Evolutionary conservation across 2,888 invertebrate species (phyloP), one percentile per base, ranked within the genome.

Genomic region (Philonicus albiceps): DNA sequence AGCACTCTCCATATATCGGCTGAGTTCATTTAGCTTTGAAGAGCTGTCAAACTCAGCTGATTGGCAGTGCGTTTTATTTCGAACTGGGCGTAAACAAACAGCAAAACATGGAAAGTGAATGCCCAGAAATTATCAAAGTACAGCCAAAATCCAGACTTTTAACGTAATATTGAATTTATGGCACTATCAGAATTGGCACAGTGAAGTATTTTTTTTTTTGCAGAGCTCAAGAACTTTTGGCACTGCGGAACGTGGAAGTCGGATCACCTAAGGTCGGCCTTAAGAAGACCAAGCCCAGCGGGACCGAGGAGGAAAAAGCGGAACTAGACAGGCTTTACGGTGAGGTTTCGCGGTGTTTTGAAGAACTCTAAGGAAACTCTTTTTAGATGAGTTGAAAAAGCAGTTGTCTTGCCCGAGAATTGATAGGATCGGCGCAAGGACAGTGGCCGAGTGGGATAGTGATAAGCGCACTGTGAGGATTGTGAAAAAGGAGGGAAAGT

Each of bases 401-500:
- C 90, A 90, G 53, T 49, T 92, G 1, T 90, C 90, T 0, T 87
- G 87, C 22, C 89, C 90, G 0, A 90, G 91, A 1, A 91, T 91
- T 37, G 92, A 91, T 16, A 90, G 91, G 1, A 85, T 90, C 1
- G 87, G 80, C 1, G 91, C 90, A 4, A 89, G 92, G n/a, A 89
- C 91, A 0, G 2, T 90, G 40, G 91, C 90, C 0, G 88, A 87
- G 1, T 92, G 92, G 92, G 89, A 90, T 30, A 37, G 76, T 0
- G 88, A 89, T 11, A 88, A 89, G 76, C 89, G 90, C 84, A 90
- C 90, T 2, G 91, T 91, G 0, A 90, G 90, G 81, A 89, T 92
- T 0, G 22, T 90, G 7, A 90, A 89, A 3, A 92, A 91, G 86
- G 91, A 91, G 89, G 92, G 92, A 0, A 92, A 92, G 88, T 92